Conservation (phyloP, 2,113 vertebrate species). For the Coturnix japonica region DNA sequence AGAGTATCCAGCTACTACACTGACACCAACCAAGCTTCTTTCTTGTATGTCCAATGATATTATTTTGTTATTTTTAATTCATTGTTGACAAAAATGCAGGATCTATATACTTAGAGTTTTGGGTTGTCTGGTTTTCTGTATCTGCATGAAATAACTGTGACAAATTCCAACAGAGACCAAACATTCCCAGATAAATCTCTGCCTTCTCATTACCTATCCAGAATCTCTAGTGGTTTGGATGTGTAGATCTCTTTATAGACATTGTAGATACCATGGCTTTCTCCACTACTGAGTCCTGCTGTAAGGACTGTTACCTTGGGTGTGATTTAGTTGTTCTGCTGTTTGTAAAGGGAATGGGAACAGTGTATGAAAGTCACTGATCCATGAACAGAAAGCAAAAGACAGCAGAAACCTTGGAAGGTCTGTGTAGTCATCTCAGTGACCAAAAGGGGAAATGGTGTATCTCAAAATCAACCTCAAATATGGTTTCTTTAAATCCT, state of each 20-base stretch:
- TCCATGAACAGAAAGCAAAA: background rate
- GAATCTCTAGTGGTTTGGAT: background rate
- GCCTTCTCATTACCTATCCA: background rate
- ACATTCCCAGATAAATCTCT: background rate
- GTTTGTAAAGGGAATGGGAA: background rate
- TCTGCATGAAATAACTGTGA: background rate
- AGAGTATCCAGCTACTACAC: background rate
- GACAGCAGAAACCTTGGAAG: background rate
- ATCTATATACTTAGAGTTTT: background rate
- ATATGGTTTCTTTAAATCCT: background rate
- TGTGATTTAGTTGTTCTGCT: background rate
- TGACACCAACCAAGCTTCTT: background rate
- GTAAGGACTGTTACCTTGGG: background rate
- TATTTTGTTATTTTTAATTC: constrained; percentile 8
- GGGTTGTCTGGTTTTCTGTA: background rate
- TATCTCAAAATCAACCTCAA: background rate
- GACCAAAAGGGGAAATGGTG: background rate
- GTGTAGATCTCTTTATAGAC: background rate
- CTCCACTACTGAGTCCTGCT: background rate
- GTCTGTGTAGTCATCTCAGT: background rate
- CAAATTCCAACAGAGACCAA: background rate
- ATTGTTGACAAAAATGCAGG: background rate
- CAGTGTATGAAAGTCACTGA: background rate
- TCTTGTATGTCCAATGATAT: background rate
- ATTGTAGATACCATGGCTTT: background rate